Percentiles rank a stretch among this genome's conserved stretches.
phyloP scores from a whole-genome alignment of 2,113 vertebrate genomes.

The Trematomus loennbergii region DNA sequence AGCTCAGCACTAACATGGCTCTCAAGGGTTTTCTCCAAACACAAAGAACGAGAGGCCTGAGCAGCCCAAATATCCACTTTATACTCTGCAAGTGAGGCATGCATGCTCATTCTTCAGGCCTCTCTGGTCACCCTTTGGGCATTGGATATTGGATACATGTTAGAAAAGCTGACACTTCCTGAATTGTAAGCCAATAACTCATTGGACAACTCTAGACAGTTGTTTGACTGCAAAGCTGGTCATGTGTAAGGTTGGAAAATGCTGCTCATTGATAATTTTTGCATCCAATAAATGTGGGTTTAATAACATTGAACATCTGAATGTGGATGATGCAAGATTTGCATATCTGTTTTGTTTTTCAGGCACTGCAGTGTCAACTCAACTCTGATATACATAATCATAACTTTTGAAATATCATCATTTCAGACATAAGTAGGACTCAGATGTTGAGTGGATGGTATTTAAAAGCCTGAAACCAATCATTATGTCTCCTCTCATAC shows the following conservation, averaged over 20 bases:
- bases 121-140: background rate
- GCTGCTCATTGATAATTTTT: background rate
- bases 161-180: background rate
- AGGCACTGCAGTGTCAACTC: background rate
- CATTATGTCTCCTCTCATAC: conserved; percentile 13
- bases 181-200: background rate
- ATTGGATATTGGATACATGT: background rate
- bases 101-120: background rate
- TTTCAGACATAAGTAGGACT: conserved; percentile 20
- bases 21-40: conserved; percentile 26
- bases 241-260: background rate
- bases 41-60: conserved; percentile 6
- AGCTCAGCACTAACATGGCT: conserved; percentile 10
- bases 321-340: background rate
- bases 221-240: background rate
- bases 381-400: background rate
- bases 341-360: background rate
- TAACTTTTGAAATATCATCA: background rate
- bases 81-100: background rate
- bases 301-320: background rate
- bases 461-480: conserved; percentile 30
- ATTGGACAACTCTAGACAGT: background rate
- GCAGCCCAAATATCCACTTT: conserved; percentile 1
- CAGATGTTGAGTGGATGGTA: conserved; percentile 11
- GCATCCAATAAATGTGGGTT: background rate